phyloP scores from a whole-genome alignment of 2,888 invertebrate species.

The Mythimna ferrago region DNA sequence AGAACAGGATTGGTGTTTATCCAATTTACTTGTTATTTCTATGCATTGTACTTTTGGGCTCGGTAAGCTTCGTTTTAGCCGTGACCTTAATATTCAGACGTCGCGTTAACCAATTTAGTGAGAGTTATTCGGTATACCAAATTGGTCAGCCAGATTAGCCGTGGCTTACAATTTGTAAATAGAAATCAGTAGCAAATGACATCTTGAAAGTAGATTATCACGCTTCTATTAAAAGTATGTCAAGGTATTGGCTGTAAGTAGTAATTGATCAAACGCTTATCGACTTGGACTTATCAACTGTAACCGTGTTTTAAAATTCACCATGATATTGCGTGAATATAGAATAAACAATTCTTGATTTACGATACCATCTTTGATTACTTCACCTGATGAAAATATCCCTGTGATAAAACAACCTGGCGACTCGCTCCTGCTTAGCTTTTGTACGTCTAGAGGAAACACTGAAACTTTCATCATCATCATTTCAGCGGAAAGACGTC shows the following conservation, averaged over 20 bases:
- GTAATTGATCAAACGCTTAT: constrained; percentile 53
- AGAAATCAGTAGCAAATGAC: constrained; percentile 34
- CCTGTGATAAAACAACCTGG: background rate
- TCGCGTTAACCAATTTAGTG: constrained; percentile 33
- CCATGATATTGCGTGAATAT: constrained; percentile 66
- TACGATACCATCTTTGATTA: constrained; percentile 57
- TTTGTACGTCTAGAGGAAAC: no score
- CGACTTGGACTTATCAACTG: constrained; percentile 38
- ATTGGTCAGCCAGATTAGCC: constrained; percentile 21
- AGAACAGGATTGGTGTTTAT: background rate
- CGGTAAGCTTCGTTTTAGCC: constrained; percentile 27
- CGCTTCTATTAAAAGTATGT: constrained; percentile 46
- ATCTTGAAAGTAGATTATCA: constrained; percentile 17
- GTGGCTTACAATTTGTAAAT: constrained; percentile 49
- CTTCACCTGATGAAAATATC: background rate
- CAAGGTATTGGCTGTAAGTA: constrained; percentile 49
- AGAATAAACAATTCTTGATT: constrained; percentile 72
- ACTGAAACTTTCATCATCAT: background rate
- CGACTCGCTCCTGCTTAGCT: background rate
- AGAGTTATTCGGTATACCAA: constrained; percentile 21
- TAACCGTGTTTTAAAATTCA: constrained; percentile 51
- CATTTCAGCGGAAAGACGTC: no score
- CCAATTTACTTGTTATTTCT: constrained; percentile 1
- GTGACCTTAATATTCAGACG: constrained; percentile 21
- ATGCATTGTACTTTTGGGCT: constrained; percentile 2